Percentiles rank a stretch among this genome's conserved stretches.
Conservation (phyloP, 2,113 vertebrate genomes). For the Camelus dromedarius region DNA sequence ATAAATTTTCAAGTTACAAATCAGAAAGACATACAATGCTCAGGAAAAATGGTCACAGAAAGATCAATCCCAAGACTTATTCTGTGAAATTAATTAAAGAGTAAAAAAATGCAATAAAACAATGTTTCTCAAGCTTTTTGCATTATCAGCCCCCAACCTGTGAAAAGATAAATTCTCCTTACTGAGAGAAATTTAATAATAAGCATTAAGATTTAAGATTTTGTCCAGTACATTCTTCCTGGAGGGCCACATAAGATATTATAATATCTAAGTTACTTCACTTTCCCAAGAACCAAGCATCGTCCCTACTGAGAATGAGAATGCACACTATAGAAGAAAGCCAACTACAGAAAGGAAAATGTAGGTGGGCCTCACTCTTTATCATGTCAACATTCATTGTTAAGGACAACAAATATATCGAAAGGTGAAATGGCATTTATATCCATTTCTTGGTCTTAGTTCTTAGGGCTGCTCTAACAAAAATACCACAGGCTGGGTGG, state of each 20-base stretch:
- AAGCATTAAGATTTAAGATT: background rate
- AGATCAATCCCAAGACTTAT: background rate
- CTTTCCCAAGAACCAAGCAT: background rate
- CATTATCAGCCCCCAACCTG: background rate
- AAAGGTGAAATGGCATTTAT: background rate
- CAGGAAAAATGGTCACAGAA: background rate
- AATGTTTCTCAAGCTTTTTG: background rate
- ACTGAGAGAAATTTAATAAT: background rate
- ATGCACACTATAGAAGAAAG: background rate
- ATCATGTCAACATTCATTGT: background rate
- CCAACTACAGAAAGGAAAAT: background rate
- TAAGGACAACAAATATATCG: background rate
- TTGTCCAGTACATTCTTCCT: background rate
- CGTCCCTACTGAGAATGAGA: background rate
- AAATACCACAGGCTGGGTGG: background rate
- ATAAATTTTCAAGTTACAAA: background rate
- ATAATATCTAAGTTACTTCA: background rate
- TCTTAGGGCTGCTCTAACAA: background rate
- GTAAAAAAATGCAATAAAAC: background rate
- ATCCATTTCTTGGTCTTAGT: background rate
- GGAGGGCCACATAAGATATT: background rate
- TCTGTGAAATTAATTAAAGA: background rate
- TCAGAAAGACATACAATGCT: background rate
- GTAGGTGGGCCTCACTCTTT: background rate
- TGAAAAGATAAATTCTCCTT: background rate